A percentile compares a stretch with the other conserved stretches of the same genome.
phyloP scores from a whole-genome alignment of 2,113 vertebrate species.

The Zosterops lateralis region DNA sequence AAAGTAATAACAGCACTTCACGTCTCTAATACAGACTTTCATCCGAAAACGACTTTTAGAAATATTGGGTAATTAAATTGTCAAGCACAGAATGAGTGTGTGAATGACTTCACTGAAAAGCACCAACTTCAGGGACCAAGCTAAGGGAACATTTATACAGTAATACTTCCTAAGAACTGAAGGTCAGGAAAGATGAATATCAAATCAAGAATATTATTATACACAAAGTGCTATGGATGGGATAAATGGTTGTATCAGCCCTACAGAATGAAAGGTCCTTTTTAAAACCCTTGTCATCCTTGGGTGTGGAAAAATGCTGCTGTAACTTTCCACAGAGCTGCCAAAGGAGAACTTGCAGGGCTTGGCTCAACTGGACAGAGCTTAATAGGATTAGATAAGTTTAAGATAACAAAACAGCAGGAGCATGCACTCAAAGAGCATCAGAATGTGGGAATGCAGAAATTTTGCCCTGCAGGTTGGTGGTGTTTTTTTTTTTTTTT shows the following conservation, averaged over 20 bases:
- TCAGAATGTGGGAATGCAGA: background rate
- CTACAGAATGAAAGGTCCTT: background rate
- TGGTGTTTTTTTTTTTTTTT: background rate
- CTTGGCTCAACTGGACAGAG: background rate
- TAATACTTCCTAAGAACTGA: background rate
- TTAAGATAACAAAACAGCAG: background rate
- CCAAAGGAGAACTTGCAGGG: background rate
- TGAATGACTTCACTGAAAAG: background rate
- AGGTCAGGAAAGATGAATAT: background rate
- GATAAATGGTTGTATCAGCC: background rate
- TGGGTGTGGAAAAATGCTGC: fast-evolving
- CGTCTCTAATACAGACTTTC: background rate
- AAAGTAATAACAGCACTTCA: background rate
- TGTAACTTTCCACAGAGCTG: background rate
- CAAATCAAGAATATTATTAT: background rate
- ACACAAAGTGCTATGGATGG: background rate
- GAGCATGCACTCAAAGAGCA: fast-evolving
- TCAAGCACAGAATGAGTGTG: background rate
- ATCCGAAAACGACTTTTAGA: background rate
- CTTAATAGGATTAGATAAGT: background rate
- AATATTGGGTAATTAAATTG: slow-evolving; percentile 6
- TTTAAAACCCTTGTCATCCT: background rate
- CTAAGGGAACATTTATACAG: background rate
- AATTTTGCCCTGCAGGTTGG: background rate
- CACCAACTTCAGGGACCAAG: background rate